Base-by-base conservation (phyloP, 2,113 vertebrate genomes). In the Phainopepla nitens region DNA sequence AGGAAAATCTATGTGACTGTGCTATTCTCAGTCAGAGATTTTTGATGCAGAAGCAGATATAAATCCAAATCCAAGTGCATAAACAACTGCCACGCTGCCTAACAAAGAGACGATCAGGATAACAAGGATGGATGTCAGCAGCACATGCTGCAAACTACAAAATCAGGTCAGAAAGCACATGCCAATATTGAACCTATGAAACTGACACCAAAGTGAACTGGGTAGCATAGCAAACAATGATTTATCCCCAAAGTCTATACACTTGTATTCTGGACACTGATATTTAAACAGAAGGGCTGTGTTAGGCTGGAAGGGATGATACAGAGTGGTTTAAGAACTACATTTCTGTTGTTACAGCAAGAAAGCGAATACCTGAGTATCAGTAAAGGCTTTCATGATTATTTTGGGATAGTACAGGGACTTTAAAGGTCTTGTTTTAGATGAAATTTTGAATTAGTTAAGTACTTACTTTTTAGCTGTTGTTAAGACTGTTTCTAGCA, bases 401-500 rank as follows among this genome's bases (percentile, higher is more conserved):
- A 3, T 50, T 3, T 58, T 9, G 20, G 11, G 25, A 11, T 11
- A 4, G 7, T 6, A 28, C 2, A 1, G 17, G 9, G 5, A 33
- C 17, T 10, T 68, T 2, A 47, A 42, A 47, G 6, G 1, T 50
- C 27, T 58, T 15, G 13, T 20, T 70, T 80, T 24, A 39, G 13
- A 13, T 1, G 0, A 81, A 81, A 78, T 81, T 90, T 84, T 81
- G 11, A 49, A 69, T 66, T 66, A 5, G 10, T 36, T 36, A 71
- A 25, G 10, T 49, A 70, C 42, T 75, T 86, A 20, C 9, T 47
- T 75, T 84, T 60, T 29, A 77, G 66, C 25, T 73, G 39, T 65
- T 94, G 57, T 72, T 90, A 86, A 89, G 27, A 60, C 50, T 90
- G 28, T 42, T 82, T 95, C 72, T 94, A 78, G 78, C 57, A 83